Evolutionary conservation across 2,888 invertebrate genomes (phyloP).

Genomic region (Syrphus vitripennis): DNA sequence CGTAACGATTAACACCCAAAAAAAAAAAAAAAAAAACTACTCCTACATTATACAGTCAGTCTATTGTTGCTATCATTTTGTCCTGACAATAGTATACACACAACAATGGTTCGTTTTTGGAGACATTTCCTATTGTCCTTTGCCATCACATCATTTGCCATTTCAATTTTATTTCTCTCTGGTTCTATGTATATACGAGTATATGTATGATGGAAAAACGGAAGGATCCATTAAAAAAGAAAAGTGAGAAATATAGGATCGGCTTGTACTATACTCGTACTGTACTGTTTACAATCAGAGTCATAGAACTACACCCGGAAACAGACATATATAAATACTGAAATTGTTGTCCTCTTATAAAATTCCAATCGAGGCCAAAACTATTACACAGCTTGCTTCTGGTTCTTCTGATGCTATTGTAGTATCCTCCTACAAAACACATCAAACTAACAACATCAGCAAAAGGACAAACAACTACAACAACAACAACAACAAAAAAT

Average conservation of each 20-base stretch:
- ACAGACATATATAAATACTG: slow-evolving; percentile 40
- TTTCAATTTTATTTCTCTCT: slow-evolving; percentile 28
- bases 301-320: slow-evolving; percentile 19
- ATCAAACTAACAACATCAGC: background rate
- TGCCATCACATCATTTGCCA: slow-evolving; percentile 55
- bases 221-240: slow-evolving; percentile 38
- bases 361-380: slow-evolving; percentile 66
- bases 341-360: slow-evolving; percentile 59
- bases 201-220: background rate
- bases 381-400: slow-evolving; percentile 40
- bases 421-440: background rate
- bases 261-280: background rate
- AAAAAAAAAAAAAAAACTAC: background rate
- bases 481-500: background rate
- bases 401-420: slow-evolving; percentile 14
- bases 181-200: background rate
- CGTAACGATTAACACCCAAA: slow-evolving; percentile 25
- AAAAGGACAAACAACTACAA: background rate
- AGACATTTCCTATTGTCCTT: slow-evolving; percentile 59
- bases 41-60: background rate
- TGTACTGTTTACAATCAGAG: background rate
- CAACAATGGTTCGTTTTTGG: slow-evolving; percentile 28
- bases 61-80: slow-evolving; percentile 22
- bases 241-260: slow-evolving; percentile 42
- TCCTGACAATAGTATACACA: slow-evolving; percentile 30